Conservation (phyloP, 37 sponge, comb jelly and placozoan genomes). For the Corticium candelabrum region DNA sequence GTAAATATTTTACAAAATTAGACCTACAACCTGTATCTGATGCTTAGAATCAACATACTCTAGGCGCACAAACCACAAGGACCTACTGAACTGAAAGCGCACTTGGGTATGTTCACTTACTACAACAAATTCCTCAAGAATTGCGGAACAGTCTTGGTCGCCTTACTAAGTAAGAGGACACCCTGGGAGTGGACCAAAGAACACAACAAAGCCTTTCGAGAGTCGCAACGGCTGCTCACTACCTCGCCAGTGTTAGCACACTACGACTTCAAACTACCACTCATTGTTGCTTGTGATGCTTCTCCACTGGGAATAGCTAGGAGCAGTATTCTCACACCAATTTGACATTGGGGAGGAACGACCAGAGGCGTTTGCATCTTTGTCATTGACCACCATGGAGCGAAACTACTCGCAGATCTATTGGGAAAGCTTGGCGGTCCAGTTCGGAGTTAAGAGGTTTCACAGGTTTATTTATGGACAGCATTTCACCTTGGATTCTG, state of each 20-base stretch:
- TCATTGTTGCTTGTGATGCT: constrained; percentile 26
- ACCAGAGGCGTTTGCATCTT: constrained; percentile 28
- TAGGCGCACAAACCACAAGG: too few relatives aligned
- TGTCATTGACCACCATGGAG: constrained; percentile 18
- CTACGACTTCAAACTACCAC: constrained; percentile 10
- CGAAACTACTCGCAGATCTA: constrained; percentile 29
- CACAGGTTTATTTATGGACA: constrained; percentile 43
- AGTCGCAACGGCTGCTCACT: constrained; percentile 20
- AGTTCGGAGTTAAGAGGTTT: constrained; percentile 36
- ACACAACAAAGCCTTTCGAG: constrained; percentile 38
- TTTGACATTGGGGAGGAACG: constrained; percentile 18
- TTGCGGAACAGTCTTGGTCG: too few relatives aligned
- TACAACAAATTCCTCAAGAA: too few relatives aligned
- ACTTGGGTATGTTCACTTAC: too few relatives aligned
- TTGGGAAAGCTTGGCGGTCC: constrained; percentile 31
- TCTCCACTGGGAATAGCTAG: constrained; percentile 30
- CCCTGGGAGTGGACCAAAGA: too few relatives aligned
- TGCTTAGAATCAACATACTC: too few relatives aligned
- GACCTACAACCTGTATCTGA: too few relatives aligned
- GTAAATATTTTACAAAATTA: too few relatives aligned
- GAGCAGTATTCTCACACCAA: constrained; percentile 39
- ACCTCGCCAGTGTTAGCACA: constrained; percentile 20
- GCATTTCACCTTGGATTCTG: constrained; percentile 20
- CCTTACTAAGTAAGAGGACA: too few relatives aligned
- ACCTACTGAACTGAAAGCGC: too few relatives aligned